phyloP scores from a whole-genome alignment of 2,113 vertebrate genomes.

The Centropristis striata region DNA sequence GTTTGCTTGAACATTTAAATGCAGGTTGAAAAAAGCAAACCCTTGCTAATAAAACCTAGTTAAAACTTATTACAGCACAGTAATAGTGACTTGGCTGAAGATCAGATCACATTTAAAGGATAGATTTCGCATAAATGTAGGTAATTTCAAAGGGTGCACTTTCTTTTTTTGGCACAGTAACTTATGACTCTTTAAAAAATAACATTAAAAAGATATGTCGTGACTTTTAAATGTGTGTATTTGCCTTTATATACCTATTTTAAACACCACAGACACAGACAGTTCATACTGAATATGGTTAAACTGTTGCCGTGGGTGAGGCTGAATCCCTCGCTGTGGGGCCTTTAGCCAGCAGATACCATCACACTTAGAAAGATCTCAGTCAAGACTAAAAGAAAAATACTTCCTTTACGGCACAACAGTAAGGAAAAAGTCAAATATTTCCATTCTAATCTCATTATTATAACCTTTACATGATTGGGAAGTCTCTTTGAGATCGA shows the following conservation, averaged over 20 bases:
- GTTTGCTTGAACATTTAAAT: no score
- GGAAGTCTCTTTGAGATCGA: neutral
- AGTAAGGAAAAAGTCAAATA: neutral
- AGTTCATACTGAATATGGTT: neutral
- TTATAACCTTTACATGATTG: neutral
- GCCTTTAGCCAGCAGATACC: neutral
- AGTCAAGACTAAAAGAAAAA: neutral
- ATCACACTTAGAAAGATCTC: neutral
- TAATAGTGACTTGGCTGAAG: no score
- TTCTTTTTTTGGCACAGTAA: no score
- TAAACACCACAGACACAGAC: neutral
- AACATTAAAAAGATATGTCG: neutral
- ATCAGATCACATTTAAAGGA: no score
- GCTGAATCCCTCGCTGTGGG: neutral
- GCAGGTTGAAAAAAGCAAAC: no score
- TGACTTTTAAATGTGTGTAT: neutral
- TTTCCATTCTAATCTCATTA: neutral
- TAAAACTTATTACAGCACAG: no score
- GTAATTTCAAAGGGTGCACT: no score
- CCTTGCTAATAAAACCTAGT: no score
- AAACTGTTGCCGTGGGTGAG: neutral
- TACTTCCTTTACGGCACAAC: neutral
- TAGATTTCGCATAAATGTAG: no score
- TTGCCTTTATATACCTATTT: neutral
- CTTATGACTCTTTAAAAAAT: neutral